These are phyloP conservation scores for Trachelus troglodyta DNA, from an alignment of 2,888 invertebrate species.

Conservation along the genomic window DNA sequence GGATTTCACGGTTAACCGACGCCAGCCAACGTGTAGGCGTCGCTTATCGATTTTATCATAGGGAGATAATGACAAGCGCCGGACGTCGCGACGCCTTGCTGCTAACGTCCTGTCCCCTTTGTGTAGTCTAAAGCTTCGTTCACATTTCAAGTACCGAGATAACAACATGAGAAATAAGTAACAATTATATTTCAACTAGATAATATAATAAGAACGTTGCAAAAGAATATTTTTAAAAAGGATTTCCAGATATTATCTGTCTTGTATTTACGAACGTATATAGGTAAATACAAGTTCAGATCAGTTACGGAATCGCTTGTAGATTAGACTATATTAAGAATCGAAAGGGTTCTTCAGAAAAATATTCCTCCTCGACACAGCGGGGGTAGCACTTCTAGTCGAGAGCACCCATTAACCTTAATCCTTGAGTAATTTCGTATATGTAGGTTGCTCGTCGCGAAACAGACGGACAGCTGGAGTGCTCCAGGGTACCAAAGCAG, in stretches of 20 bases:
- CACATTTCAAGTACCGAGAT: neutral
- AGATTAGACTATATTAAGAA: neutral
- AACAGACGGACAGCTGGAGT: constrained; percentile 19
- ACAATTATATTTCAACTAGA: neutral
- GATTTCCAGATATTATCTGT: neutral
- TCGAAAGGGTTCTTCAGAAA: neutral
- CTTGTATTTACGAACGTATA: neutral
- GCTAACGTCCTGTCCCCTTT: constrained; percentile 2
- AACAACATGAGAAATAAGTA: neutral
- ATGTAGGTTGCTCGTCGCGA: constrained; percentile 16
- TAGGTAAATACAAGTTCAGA: neutral
- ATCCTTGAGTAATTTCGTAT: constrained; percentile 35
- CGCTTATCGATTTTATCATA: constrained; percentile 55
- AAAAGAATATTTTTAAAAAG: neutral
- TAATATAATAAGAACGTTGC: neutral
- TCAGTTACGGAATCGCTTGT: neutral
- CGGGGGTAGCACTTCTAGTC: neutral
- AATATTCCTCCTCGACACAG: neutral
- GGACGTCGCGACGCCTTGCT: constrained; percentile 42
- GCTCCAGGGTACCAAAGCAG: constrained; percentile 28
- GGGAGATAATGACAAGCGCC: constrained; percentile 50
- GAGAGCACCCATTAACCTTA: constrained; percentile 33
- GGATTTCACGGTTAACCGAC: neutral
- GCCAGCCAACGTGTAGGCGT: constrained; percentile 35
- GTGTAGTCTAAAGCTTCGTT: neutral